Evolutionary conservation across 2,797 vertebrate genomes (phyloP).

Genomic region (Pteropus rufus): DNA sequence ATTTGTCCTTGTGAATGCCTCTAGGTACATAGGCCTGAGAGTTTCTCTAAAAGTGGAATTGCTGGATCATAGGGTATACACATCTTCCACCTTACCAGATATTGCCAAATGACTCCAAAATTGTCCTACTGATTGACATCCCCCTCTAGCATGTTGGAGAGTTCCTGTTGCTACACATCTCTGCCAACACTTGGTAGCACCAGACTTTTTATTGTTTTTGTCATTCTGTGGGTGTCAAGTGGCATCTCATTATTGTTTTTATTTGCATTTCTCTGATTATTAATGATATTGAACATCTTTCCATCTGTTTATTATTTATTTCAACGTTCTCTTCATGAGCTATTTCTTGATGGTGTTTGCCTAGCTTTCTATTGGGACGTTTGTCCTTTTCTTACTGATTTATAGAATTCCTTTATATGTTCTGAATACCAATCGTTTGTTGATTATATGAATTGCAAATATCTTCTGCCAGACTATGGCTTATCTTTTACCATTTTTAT

Average conservation of each 20-base stretch:
- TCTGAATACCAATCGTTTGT: background rate
- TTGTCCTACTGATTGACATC: no score
- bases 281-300: background rate
- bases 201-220: background rate
- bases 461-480: background rate
- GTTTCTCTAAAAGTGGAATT: background rate
- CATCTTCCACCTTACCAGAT: background rate
- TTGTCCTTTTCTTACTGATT: background rate
- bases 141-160: background rate
- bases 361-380: background rate
- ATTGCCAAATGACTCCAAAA: background rate
- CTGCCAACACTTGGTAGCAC: background rate
- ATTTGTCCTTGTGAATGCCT: background rate
- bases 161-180: background rate
- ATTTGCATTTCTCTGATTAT: background rate
- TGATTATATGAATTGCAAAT: background rate
- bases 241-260: background rate
- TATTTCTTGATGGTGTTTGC: background rate
- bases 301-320: background rate
- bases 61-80: background rate
- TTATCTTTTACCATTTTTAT: background rate
- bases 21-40: background rate
- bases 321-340: background rate
- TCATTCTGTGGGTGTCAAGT: background rate
- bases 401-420: background rate